Evolutionary conservation across 2,797 vertebrate species (phyloP).

Genomic region (Gallinago stenura): DNA sequence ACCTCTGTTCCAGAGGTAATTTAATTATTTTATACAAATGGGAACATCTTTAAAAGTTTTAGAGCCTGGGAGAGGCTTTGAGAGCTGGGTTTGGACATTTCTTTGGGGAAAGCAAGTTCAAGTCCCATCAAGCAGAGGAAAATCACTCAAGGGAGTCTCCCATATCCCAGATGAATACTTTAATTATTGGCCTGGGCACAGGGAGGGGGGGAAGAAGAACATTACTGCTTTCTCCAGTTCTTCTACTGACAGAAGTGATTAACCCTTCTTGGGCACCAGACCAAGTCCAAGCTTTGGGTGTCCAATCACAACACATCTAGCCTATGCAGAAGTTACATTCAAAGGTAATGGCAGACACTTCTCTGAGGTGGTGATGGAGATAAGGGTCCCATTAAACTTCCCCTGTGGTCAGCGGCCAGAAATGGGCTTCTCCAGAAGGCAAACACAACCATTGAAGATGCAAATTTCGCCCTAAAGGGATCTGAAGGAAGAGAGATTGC

Average conservation of each 20-base stretch:
- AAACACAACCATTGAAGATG: not conserved
- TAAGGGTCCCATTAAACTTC: not conserved
- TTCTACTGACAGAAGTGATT: not conserved
- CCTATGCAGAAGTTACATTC: not conserved
- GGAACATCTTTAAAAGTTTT: slow-evolving; percentile 52
- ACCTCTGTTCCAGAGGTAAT: not conserved
- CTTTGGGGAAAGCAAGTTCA: slow-evolving; percentile 48
- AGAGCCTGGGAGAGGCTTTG: slow-evolving; percentile 49
- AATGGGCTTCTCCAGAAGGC: not conserved
- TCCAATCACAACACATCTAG: not conserved
- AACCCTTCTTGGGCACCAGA: not conserved
- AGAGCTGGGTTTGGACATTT: slow-evolving; percentile 5
- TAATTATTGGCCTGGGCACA: not conserved
- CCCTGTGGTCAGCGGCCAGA: not conserved
- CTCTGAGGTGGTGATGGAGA: not conserved
- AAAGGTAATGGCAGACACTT: not conserved
- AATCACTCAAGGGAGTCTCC: slow-evolving; percentile 17
- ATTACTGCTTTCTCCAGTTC: not conserved
- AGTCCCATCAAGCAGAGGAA: slow-evolving; percentile 52
- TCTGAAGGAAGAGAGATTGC: not conserved
- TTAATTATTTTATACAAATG: slow-evolving; percentile 70
- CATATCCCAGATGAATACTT: not conserved
- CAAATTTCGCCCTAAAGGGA: not conserved
- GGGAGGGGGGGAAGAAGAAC: not conserved
- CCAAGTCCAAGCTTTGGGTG: not conserved